Conservation (phyloP, 2,797 vertebrate genomes). For the Zonotrichia albicollis region DNA sequence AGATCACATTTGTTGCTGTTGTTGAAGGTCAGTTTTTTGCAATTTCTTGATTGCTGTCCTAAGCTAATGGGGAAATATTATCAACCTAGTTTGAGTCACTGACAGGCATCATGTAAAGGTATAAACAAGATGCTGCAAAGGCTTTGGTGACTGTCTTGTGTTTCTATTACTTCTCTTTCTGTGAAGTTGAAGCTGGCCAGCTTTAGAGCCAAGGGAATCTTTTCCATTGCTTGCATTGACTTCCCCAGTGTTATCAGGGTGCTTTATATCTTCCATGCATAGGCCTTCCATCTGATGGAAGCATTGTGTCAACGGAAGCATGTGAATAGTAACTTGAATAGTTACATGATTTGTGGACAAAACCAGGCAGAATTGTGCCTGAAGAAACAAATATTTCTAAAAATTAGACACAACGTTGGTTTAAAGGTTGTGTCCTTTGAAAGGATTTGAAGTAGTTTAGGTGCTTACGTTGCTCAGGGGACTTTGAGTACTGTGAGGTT, state of each 20-base stretch:
- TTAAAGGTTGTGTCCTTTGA: constrained; percentile 70
- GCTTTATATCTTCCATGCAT: not conserved
- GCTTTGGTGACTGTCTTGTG: not conserved
- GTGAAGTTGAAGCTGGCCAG: not conserved
- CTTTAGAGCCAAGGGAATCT: not conserved
- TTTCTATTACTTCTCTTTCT: not conserved
- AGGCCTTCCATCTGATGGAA: not conserved
- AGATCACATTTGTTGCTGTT: not conserved
- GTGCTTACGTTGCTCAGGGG: constrained; percentile 61
- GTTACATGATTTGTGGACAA: not conserved
- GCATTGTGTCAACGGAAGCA: constrained; percentile 25
- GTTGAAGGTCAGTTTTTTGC: not conserved
- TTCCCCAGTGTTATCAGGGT: not conserved
- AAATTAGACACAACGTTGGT: constrained; percentile 31
- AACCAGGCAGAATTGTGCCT: constrained; percentile 17
- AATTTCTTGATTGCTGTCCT: not conserved
- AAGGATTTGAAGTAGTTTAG: constrained; percentile 65
- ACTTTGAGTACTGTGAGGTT: constrained; percentile 59
- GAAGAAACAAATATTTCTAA: constrained; percentile 50
- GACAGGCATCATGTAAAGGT: not conserved
- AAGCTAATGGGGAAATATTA: not conserved
- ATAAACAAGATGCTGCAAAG: not conserved
- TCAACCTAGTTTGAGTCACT: not conserved
- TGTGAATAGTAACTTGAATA: not conserved
- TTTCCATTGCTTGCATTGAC: not conserved